Percentiles rank a stretch among this genome's conserved stretches.
Evolutionary conservation across 53 echinoderm and acorn worm genomes (phyloP).

Genomic region (Glandiceps talaboti): DNA sequence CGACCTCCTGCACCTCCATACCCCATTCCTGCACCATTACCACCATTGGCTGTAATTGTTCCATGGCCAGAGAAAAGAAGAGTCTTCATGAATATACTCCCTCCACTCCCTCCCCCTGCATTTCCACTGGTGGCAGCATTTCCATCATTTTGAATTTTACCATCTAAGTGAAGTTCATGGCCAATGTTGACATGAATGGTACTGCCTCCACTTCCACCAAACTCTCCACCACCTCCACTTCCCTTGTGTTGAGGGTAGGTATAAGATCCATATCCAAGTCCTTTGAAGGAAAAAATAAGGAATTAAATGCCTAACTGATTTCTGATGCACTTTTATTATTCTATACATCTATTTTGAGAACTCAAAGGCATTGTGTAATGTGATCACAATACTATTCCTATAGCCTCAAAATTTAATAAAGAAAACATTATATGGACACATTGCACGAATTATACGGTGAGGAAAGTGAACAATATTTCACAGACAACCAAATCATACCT

Average conservation of each 20-base stretch:
- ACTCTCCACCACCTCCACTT: slow-evolving; percentile 64
- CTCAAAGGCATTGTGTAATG: too few relatives aligned
- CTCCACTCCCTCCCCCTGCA: slow-evolving; percentile 82
- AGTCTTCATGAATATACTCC: slow-evolving; percentile 63
- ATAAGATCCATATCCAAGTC: slow-evolving; percentile 66
- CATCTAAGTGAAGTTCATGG: slow-evolving; percentile 67
- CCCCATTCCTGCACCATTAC: slow-evolving; percentile 38
- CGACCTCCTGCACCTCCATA: slow-evolving; percentile 80
- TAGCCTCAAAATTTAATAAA: too few relatives aligned
- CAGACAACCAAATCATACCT: too few relatives aligned
- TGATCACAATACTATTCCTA: too few relatives aligned
- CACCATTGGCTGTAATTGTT: slow-evolving; percentile 48
- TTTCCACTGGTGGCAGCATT: slow-evolving; percentile 37
- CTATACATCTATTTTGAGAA: too few relatives aligned
- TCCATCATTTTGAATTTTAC: slow-evolving; percentile 43
- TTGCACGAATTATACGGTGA: too few relatives aligned
- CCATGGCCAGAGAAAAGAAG: slow-evolving; percentile 77
- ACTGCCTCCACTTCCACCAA: slow-evolving; percentile 64
- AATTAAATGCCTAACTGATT: too few relatives aligned
- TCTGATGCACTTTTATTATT: too few relatives aligned
- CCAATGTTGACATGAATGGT: slow-evolving; percentile 49
- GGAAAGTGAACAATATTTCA: too few relatives aligned
- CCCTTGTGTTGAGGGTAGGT: slow-evolving; percentile 56
- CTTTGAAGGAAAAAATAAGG: slow-evolving; percentile 9
- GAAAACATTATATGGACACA: too few relatives aligned